Evolutionary conservation across 2,888 invertebrate genomes (phyloP).

Genomic region (Pristionchus fissidentatus): DNA sequence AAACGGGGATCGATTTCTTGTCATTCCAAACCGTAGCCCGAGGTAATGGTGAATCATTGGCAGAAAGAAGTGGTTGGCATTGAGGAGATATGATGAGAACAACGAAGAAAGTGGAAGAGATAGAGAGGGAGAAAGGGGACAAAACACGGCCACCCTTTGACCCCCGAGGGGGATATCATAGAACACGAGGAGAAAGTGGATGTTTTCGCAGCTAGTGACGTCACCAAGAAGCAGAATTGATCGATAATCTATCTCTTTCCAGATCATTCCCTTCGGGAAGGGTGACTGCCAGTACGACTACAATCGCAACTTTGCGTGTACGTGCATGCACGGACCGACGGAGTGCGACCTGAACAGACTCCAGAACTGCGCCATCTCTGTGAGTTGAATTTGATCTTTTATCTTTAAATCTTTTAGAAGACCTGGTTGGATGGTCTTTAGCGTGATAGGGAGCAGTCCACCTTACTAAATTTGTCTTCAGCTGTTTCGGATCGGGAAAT

Average conservation of each 20-base stretch:
- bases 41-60: neutral
- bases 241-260: conserved; percentile 43
- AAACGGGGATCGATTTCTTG: no score
- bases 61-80: neutral
- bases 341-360: conserved; percentile 74
- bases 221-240: no score
- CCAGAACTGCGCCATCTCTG: conserved; percentile 74
- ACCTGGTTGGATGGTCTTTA: neutral
- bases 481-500: no score
- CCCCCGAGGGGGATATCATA: neutral
- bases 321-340: conserved; percentile 75
- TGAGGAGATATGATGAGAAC: neutral
- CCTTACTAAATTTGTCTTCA: no score
- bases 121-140: no score
- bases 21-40: no score
- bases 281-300: conserved; percentile 73
- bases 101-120: neutral
- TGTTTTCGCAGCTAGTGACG: neutral
- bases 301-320: conserved; percentile 71
- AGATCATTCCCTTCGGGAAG: conserved; percentile 74
- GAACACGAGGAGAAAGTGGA: conserved; percentile 9
- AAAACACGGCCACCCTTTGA: conserved; percentile 28
- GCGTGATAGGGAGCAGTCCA: neutral
- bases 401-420: neutral
- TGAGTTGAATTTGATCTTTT: conserved; percentile 53